Base-by-base conservation (phyloP, 2,113 vertebrate genomes). In the Nothoprocta pentlandii region DNA sequence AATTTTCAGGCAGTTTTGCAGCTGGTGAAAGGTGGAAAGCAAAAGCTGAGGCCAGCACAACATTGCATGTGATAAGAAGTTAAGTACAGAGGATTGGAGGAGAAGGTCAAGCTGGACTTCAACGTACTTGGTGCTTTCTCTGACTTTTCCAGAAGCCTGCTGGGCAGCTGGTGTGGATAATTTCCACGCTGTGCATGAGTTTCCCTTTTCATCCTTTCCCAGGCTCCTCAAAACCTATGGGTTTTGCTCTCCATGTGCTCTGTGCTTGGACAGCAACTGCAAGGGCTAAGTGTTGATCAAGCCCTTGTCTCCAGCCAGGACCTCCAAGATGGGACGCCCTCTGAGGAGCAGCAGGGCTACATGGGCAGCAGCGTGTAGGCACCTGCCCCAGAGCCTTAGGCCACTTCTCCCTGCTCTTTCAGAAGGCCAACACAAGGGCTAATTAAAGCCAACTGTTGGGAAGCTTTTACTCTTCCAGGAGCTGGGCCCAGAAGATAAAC, bases 261-360 rank as follows among this genome's bases (percentile, higher is more conserved):
- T 71, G 44, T 19, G 21, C 19, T 12, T 26, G 64, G 75, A 59
- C 58, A 85, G 32, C 36, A 47, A 36, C 39, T 56, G 28, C n/a
- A 30, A 8, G 0, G 1, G 8, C 20, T 6, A 19, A 8, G 63
- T 53, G 41, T 16, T 0, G 3, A 23, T 8, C 16, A 7, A 19
- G 53, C 12, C 49, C 49, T 22, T 8, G 15, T 19, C 21, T 71
- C 34, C 7, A 22, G 47, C 3, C 5, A 53, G 67, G 46, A 25
- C 30, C 42, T 6, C 9, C 16, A 9, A 8, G 42, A 4, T 10
- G 42, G 46, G 59, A 51, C 16, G 12, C 13, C 34, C 53, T 61
- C 53, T 14, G 54, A 74, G 62, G 61, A 86, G 5, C 8, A 79
- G 66, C 71, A 16, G 16, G 56, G 13, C 53, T 11, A 53, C 3